A percentile compares a stretch with the other conserved stretches of the same genome.
Evolutionary conservation across 2,113 vertebrate species (phyloP).

Genomic region (Cephalopholis sonnerati): DNA sequence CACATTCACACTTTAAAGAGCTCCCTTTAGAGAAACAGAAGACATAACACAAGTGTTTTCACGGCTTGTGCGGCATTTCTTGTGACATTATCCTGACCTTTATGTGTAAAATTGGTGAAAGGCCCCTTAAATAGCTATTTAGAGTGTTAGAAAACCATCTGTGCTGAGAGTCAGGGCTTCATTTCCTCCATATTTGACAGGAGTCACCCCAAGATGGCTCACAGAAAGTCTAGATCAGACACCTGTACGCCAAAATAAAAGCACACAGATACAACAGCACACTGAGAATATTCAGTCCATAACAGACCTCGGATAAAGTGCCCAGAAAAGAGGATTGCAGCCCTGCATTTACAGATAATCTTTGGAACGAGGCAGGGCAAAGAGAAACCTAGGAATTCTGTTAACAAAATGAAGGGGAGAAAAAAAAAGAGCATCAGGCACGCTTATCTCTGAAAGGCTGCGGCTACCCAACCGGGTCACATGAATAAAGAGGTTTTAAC

Average conservation of each 20-base stretch:
- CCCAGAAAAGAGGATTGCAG: slow-evolving; percentile 79
- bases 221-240: neutral
- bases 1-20: neutral
- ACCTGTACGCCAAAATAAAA: slow-evolving; percentile 36
- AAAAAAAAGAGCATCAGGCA: slow-evolving; percentile 71
- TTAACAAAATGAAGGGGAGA: slow-evolving; percentile 69
- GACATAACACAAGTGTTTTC: neutral
- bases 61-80: neutral
- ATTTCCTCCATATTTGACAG: neutral
- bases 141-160: neutral
- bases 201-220: neutral
- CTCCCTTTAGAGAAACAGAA: neutral
- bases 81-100: neutral
- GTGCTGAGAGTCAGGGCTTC: neutral
- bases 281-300: slow-evolving; percentile 51
- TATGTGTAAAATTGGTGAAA: neutral
- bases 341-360: slow-evolving; percentile 80
- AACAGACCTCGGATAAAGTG: slow-evolving; percentile 58
- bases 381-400: slow-evolving; percentile 78
- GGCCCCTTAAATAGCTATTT: neutral
- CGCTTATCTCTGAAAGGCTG: slow-evolving; percentile 78
- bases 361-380: slow-evolving; percentile 65
- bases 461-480: slow-evolving; percentile 73
- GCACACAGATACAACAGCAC: slow-evolving; percentile 24
- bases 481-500: slow-evolving; percentile 83